Evolutionary conservation across 2,113 vertebrate genomes (phyloP).

Genomic region (Otolemur garnettii): DNA sequence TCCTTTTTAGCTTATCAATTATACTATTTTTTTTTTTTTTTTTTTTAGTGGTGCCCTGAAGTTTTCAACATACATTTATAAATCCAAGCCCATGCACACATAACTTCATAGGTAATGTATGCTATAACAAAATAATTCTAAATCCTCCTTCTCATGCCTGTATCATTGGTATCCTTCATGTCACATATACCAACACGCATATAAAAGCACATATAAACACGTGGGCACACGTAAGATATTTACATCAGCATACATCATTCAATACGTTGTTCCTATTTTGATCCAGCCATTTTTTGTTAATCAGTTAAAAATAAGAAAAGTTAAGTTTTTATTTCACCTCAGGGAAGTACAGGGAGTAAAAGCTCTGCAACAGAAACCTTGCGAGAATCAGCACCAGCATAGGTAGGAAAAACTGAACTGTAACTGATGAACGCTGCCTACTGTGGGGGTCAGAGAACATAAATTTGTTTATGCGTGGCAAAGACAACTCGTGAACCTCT

Average conservation of each 20-base stretch:
- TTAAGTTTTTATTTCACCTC: neutral
- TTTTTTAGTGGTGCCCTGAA: neutral
- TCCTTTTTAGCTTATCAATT: neutral
- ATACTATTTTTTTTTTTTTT: neutral
- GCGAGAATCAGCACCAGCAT: too few relatives aligned
- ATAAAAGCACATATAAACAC: neutral
- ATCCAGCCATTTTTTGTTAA: neutral
- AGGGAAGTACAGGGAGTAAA: too few relatives aligned
- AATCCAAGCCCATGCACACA: neutral
- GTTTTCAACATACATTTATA: neutral
- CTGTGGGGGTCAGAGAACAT: neutral
- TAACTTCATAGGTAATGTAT: neutral
- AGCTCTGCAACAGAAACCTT: too few relatives aligned
- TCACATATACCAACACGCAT: neutral
- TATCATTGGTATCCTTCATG: neutral
- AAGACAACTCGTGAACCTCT: neutral
- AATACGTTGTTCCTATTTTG: neutral
- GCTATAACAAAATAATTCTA: neutral
- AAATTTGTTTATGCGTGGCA: neutral
- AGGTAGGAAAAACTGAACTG: too few relatives aligned
- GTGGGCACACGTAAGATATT: neutral
- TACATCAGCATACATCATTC: neutral
- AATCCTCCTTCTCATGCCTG: neutral
- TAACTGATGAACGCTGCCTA: too few relatives aligned
- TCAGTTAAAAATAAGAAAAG: neutral